phyloP scores from a whole-genome alignment of 1,140 invertebrate species.

The Drosophila athabasca region DNA sequence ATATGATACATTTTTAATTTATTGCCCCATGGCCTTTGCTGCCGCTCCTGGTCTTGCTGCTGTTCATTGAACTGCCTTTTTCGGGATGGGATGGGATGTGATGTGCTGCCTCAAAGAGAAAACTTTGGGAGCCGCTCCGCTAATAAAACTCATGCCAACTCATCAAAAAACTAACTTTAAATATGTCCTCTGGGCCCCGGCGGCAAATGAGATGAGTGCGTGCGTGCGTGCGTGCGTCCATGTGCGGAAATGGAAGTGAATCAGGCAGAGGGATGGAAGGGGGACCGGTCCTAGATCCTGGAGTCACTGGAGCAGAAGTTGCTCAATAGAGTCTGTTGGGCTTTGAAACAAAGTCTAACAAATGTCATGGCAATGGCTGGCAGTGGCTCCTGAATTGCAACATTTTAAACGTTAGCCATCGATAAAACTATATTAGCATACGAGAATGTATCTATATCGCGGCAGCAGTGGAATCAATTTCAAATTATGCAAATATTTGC shows the following conservation, averaged over 20 bases:
- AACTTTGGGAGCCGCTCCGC: constrained; percentile 63
- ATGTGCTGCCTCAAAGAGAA: constrained; percentile 33
- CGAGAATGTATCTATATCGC: too few species aligned
- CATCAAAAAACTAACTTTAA: constrained; percentile 79
- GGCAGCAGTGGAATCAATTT: constrained; percentile 34
- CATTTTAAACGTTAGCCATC: too few species aligned
- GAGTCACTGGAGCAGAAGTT: constrained; percentile 47
- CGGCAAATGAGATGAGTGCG: constrained; percentile 57
- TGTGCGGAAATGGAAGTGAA: constrained; percentile 45
- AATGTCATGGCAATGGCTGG: constrained; percentile 6
- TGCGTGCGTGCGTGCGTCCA: constrained; percentile 60
- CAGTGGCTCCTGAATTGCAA: too few species aligned
- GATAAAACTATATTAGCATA: too few species aligned
- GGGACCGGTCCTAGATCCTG: constrained; percentile 20
- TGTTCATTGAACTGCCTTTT: constrained; percentile 44
- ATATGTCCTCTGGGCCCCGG: constrained; percentile 61
- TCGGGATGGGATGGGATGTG: constrained; percentile 31
- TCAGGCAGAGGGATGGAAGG: too few species aligned
- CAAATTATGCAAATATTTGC: constrained; percentile 52
- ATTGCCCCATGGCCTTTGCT: constrained; percentile 54
- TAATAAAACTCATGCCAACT: constrained; percentile 80
- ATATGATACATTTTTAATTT: constrained; percentile 70
- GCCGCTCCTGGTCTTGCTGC: constrained; percentile 5
- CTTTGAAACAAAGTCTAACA: constrained; percentile 10
- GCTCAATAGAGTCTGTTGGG: constrained; percentile 16